Conservation (phyloP, 1,140 invertebrate species). For the Conus betulinus region DNA sequence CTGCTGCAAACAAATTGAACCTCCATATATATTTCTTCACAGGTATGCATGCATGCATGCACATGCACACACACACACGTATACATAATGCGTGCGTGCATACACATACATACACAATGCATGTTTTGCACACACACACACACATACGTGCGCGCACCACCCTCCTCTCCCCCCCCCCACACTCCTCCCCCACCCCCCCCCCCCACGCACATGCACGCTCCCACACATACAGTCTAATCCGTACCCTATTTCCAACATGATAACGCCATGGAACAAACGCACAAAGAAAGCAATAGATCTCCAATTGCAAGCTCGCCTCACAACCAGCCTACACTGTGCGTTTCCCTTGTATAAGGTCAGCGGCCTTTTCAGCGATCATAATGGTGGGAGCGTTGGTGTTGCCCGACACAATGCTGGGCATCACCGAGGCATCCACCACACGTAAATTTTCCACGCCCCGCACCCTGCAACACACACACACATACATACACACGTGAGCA, state of each 20-base stretch:
- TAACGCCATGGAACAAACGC: too few species aligned
- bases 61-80: slow-evolving; percentile 9
- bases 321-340: background rate
- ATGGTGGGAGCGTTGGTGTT: slow-evolving; percentile 89
- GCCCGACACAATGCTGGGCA: slow-evolving; percentile 75
- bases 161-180: too few species aligned
- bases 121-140: too few species aligned
- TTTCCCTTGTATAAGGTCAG: slow-evolving; percentile 79
- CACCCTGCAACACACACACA: slow-evolving; percentile 53
- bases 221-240: too few species aligned
- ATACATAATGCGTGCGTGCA: background rate
- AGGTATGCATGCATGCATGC: background rate
- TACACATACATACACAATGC: background rate
- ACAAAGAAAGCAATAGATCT: too few species aligned
- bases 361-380: slow-evolving; percentile 92
- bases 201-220: too few species aligned
- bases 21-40: background rate
- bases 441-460: slow-evolving; percentile 62
- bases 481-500: too few species aligned
- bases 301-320: too few species aligned
- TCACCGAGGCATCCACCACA: slow-evolving; percentile 69
- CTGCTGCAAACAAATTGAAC: background rate
- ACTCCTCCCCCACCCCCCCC: too few species aligned
- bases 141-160: too few species aligned
- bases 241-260: too few species aligned